Base-by-base conservation (phyloP, 2,113 vertebrate species). In the Danionella cerebrum region DNA sequence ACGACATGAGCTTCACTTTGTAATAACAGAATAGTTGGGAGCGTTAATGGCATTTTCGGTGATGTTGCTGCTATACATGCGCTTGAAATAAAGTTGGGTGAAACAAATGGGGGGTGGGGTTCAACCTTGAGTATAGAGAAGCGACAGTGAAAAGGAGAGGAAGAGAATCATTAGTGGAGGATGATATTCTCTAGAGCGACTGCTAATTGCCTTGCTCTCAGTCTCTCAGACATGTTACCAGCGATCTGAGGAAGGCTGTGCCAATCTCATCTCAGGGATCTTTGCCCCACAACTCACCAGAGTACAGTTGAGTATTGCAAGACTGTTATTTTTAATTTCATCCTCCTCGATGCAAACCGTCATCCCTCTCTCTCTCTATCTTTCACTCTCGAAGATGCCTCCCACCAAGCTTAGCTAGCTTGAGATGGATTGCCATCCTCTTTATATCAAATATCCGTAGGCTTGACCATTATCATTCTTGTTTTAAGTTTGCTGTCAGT, bases 351-450 rank as follows among this genome's bases (percentile, higher is more conserved):
- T n/a, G n/a, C n/a, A n/a, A n/a, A n/a, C n/a, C n/a, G n/a, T n/a
- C n/a, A n/a, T n/a, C n/a, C n/a, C n/a, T n/a, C n/a, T 75, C 70
- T 67, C 72, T 57, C 54, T 77, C 79, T 77, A 80, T 77, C 78
- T 27, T 73, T 45, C 44, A 73, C 67, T 84, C 82, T 29, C 13
- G 76, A 78, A 80, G 78, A 74, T 78, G 55, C 24, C 36, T 48
- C 45, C 76, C 48, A 78, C 81, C 77, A 78, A 80, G 82, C 81
- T 78, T 79, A 76, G 76, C 80, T 81, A 75, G 53, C 74, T 78
- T 74, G 78, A 86, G 86, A 89, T 86, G 83, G 84, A 87, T 82
- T 87, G 86, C 81, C 83, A 80, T 84, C 82, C 78, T 79, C 76
- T 70, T 77, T 80, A 81, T 82, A 83, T 86, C 83, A 84, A 86